Evolutionary conservation across 2,797 vertebrate species (phyloP).

Genomic region (Thripadectes ignobilis): DNA sequence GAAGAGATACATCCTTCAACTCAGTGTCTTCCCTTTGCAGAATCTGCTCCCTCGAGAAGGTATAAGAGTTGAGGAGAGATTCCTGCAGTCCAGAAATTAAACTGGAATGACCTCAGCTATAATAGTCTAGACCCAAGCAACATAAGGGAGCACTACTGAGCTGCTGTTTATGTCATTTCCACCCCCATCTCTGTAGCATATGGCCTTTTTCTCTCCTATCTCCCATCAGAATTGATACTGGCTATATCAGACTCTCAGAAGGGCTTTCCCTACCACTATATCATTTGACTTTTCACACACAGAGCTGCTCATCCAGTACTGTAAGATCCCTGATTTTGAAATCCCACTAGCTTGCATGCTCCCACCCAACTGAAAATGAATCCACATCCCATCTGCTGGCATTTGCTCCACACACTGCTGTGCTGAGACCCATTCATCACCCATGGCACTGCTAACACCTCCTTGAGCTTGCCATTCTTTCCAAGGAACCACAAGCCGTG

Average conservation of each 20-base stretch:
- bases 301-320: neutral
- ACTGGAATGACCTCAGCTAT: neutral
- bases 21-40: neutral
- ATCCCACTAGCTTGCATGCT: neutral
- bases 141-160: conserved; percentile 3
- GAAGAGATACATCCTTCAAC: neutral
- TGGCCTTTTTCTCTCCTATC: neutral
- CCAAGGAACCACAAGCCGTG: neutral
- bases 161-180: conserved; percentile 26
- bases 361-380: neutral
- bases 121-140: neutral
- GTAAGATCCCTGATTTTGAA: neutral
- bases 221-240: neutral
- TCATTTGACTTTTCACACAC: neutral
- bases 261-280: neutral
- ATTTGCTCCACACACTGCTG: neutral
- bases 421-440: neutral
- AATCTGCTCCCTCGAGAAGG: neutral
- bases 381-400: neutral
- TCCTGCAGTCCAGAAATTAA: neutral
- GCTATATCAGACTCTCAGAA: neutral
- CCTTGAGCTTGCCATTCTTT: neutral
- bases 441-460: accelerated
- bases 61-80: neutral
- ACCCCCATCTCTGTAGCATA: neutral